Conservation (phyloP, 2,888 invertebrate genomes). For the Stenoptilia bipunctidactyla region DNA sequence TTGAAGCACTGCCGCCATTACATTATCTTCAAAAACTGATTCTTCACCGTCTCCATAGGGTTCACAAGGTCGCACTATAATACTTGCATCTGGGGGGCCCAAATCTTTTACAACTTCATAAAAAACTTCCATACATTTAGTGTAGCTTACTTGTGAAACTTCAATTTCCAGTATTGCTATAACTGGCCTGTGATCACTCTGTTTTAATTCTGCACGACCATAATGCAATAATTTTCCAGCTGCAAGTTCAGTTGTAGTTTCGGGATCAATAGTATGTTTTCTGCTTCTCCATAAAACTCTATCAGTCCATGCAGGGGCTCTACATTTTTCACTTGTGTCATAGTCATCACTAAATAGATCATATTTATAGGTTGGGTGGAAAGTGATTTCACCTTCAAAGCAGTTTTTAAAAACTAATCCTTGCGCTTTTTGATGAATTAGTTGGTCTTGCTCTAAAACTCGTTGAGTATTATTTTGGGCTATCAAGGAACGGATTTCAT, state of each 20-base stretch:
- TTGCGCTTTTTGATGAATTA: constrained; percentile 83
- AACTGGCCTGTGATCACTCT: constrained; percentile 97
- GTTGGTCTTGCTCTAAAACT: constrained; percentile 89
- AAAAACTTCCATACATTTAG: constrained; percentile 83
- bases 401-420: constrained; percentile 93
- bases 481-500: constrained; percentile 89
- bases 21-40: constrained; percentile 82
- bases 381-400: constrained; percentile 90
- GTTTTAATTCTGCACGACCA: constrained; percentile 94
- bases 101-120: constrained; percentile 86
- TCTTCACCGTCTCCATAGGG: constrained; percentile 50
- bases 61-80: constrained; percentile 75
- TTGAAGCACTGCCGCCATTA: constrained; percentile 84
- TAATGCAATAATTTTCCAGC: constrained; percentile 89
- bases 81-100: constrained; percentile 96
- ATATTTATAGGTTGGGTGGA: constrained; percentile 98
- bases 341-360: constrained; percentile 99
- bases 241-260: constrained; percentile 75
- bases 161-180: constrained; percentile 92
- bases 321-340: constrained; percentile 97
- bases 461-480: constrained; percentile 80
- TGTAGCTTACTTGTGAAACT: constrained; percentile 82
- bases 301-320: constrained; percentile 99
- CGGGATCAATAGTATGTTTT: constrained; percentile 79
- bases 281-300: constrained; percentile 93